Evolutionary conservation across 1,140 invertebrate genomes (phyloP).

Genomic region (Cherax destructor): DNA sequence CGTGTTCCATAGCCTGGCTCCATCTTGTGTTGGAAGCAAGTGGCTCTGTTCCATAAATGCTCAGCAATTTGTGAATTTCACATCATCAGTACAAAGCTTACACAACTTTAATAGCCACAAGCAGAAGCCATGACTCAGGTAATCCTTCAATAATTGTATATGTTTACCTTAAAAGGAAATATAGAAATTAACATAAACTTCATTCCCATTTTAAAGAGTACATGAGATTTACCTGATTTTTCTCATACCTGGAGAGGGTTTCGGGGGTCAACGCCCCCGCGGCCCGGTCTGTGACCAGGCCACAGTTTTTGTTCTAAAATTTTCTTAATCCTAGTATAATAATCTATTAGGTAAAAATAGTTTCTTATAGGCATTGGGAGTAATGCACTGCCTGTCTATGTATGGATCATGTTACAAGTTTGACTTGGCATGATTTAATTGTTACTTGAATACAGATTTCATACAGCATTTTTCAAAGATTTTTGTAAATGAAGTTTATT

Average conservation of each 20-base stretch:
- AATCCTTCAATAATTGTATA: constrained; percentile 7
- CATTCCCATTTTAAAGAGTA: background rate
- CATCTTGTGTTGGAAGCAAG: background rate
- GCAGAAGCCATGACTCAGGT: constrained; percentile 24
- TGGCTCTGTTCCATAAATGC: constrained; percentile 24
- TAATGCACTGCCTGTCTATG: background rate
- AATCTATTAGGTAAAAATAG: background rate
- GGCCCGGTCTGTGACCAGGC: too few relatives aligned
- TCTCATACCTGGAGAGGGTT: background rate
- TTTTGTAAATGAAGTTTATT: background rate
- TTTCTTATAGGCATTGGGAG: background rate
- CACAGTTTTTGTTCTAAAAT: background rate
- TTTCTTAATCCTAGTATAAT: background rate
- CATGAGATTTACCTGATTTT: background rate
- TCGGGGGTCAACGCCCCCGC: too few relatives aligned
- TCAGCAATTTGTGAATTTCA: constrained; percentile 30
- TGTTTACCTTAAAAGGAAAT: background rate
- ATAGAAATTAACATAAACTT: background rate
- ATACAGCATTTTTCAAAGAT: background rate
- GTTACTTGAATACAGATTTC: background rate
- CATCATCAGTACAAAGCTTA: constrained; percentile 36
- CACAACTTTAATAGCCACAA: constrained; percentile 28
- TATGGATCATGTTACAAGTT: background rate
- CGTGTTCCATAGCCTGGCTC: background rate
- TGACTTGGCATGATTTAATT: background rate